Evolutionary conservation across 2,797 vertebrate genomes (phyloP), one percentile per base, ranked within the genome.

Genomic region (Eleutherodactylus coqui): DNA sequence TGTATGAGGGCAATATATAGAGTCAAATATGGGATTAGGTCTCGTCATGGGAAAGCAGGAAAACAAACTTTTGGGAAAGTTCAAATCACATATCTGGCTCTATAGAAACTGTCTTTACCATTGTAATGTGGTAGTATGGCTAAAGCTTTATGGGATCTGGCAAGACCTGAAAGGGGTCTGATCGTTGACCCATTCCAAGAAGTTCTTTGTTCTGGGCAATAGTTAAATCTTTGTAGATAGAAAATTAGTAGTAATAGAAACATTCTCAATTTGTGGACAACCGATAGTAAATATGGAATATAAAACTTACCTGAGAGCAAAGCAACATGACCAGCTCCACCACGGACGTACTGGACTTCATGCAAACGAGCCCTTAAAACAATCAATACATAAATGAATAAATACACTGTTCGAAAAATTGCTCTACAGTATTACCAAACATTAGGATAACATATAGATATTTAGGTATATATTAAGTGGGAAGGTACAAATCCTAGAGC

Each of bases 341-440:
- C 90, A 99, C 98, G 0, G 98, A 99, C 2, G 98, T 99, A 92
- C 98, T 99, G 1, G 98, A 99, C 92, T 99, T 99, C 98, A 99
- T 99, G 82, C 97, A 99, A 60, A 99, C 97, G 1, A 99, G 95
- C 91, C 97, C 98, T 99, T 24, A 90, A 5, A 89, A 69, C 5
- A 41, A 4, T 1, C 36, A 51, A 83, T 14, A 76, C 17, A 67
- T 16, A 45, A 47, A 67, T 45, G 55, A 17, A 19, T 43, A 17
- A 41, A 78, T 19, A 4, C 21, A 43, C 24, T 1, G 6, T 8
- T 0, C n/a, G n/a, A 69, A 21, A 21, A 34, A 36, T 3, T 58
- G 43, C 3, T 13, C 9, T 45, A 45, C 3, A 45, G 14, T 10
- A 45, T 13, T 45, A n/a, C n/a, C n/a, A n/a, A n/a, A n/a, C n/a